Conservation (phyloP, 2,113 vertebrate species). For the Melanotaenia duboulayi region DNA sequence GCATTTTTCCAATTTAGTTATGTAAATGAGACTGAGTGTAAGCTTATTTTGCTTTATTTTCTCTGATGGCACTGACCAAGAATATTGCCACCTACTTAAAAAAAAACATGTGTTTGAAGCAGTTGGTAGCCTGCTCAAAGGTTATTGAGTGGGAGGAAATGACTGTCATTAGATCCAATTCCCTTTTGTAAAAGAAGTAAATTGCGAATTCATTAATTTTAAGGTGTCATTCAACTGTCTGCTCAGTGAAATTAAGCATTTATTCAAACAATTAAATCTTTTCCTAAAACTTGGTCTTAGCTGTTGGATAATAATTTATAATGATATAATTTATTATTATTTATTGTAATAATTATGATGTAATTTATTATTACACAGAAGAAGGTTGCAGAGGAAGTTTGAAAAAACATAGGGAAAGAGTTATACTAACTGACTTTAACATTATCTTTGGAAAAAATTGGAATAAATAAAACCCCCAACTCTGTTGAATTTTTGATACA, state of each 20-base stretch:
- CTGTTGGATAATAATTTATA: no score
- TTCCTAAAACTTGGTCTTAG: neutral
- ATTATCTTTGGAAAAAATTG: no score
- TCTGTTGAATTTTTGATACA: neutral
- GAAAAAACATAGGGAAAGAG: no score
- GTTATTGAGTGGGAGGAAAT: neutral
- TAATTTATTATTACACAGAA: no score
- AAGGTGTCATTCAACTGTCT: neutral
- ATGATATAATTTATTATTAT: no score
- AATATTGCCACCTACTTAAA: neutral
- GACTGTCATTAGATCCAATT: neutral
- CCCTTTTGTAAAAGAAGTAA: neutral
- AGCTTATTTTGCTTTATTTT: neutral
- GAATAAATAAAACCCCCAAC: neutral
- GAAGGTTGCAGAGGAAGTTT: no score
- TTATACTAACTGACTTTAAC: no score
- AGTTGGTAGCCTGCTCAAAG: neutral
- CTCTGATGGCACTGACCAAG: neutral
- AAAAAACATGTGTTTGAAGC: neutral
- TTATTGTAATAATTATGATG: no score
- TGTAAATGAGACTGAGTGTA: neutral
- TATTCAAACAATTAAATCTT: neutral
- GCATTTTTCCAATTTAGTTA: neutral
- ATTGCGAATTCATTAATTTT: neutral
- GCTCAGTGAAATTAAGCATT: neutral